phyloP scores from a whole-genome alignment of 2,113 vertebrate genomes.

The Isichthys henryi region DNA sequence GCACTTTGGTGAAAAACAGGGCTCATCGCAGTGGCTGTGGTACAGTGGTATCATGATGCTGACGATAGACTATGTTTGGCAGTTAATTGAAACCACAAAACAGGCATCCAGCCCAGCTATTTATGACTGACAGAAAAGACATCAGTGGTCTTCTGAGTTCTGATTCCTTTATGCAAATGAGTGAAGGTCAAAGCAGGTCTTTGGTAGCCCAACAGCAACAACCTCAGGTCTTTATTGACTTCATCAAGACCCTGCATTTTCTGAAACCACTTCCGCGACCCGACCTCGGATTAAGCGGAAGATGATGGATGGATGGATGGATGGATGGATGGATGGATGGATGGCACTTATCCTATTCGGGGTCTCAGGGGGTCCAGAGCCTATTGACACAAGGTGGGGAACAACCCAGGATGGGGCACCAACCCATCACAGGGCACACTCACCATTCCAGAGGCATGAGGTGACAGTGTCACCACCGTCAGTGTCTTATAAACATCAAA shows the following conservation, averaged over 20 bases:
- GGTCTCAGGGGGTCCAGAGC: no score
- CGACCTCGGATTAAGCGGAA: no score
- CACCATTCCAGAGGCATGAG: neutral
- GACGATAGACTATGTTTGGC: neutral
- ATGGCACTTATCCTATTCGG: no score
- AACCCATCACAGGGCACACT: no score
- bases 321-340: no score
- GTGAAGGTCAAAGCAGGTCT: neutral
- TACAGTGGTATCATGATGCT: neutral
- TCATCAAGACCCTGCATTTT: neutral
- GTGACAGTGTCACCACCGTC: neutral
- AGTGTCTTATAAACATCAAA: neutral
- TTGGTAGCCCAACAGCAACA: neutral
- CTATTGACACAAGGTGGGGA: no score
- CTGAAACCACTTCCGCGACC: no score
- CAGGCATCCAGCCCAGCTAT: neutral
- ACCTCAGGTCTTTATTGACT: neutral
- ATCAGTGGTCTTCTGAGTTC: neutral
- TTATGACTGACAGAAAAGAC: neutral
- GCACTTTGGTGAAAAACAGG: neutral
- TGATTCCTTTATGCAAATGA: neutral
- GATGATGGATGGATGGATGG: no score
- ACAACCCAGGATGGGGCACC: no score
- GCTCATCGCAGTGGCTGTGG: neutral
- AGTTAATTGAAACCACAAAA: neutral